Evolutionary conservation across 2,888 invertebrate genomes (phyloP), one percentile per base, ranked within the genome.

Genomic region (Nomada lathburiana): DNA sequence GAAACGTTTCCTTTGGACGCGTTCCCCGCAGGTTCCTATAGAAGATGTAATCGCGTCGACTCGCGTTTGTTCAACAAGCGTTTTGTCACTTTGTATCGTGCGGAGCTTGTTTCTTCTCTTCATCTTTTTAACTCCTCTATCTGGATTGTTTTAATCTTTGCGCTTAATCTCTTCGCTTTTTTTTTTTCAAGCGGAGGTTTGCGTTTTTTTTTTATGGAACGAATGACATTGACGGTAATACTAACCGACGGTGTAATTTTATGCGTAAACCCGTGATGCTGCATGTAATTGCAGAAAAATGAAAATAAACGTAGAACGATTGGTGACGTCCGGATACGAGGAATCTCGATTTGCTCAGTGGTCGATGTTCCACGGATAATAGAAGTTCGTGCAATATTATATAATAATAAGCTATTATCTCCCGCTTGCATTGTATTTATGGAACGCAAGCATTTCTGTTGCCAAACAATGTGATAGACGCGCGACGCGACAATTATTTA

Each of bases 321-420:
- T 36, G 68, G 44, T 83, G 81, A 83, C 80, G 83, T 78, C 57
- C 53, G 71, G 36, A 57, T 63, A 69, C 76, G 68, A 52, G 52
- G 67, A 83, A 85, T 74, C 69, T 75, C 63, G 59, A 82, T 85
- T 80, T 86, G 76, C 78, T 80, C 73, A 81, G 80, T 72, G 73
- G 59, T 76, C 60, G 62, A 72, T 73, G 75, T 72, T 18, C 44
- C n/a, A 36, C 7, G 4, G 65, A 42, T 13, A n/a, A 42, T 13
- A 44, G 23, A 1, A 9, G 9, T 18, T 16, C 55, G 26, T 29
- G 29, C 26, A 65, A 70, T 44, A 71, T 78, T 78, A 77, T 50
- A 36, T 57, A 78, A 73, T 57, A 78, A 70, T 81, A 80, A 69
- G 55, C 16, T 73, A 80, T 75, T 67, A 67, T 29, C 47, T n/a